phyloP scores from a whole-genome alignment of 2,888 invertebrate genomes.

The Cordilura impudica region DNA sequence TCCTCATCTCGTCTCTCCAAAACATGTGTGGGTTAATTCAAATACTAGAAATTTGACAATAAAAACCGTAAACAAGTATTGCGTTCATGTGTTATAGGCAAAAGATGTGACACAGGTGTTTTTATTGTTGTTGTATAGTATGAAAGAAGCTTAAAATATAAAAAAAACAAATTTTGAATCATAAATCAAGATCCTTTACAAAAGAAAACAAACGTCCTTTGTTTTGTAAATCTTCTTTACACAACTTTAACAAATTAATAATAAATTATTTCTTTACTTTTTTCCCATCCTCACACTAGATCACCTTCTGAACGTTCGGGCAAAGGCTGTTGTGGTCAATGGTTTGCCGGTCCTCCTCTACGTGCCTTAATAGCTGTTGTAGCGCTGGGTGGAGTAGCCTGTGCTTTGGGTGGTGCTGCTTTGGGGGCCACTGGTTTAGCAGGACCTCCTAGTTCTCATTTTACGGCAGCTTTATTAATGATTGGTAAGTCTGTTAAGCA shows the following conservation, averaged over 20 bases:
- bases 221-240: neutral
- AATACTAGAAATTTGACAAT: neutral
- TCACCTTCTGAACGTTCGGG: conserved; percentile 78
- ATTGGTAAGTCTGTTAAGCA: conserved; percentile 73
- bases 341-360: conserved; percentile 78
- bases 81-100: neutral
- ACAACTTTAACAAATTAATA: conserved; percentile 32
- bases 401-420: conserved; percentile 78
- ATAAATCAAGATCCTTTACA: conserved; percentile 31
- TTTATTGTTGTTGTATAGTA: neutral
- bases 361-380: conserved; percentile 78
- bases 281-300: conserved; percentile 66
- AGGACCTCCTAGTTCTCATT: conserved; percentile 77
- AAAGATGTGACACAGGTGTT: conserved; percentile 29
- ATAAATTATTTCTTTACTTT: conserved; percentile 10
- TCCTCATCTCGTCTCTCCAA: neutral
- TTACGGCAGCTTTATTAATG: conserved; percentile 78
- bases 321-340: conserved; percentile 78
- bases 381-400: conserved; percentile 77
- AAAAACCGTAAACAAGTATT: neutral
- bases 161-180: neutral
- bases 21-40: neutral
- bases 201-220: conserved; percentile 15
- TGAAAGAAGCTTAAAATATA: neutral
- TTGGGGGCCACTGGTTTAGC: conserved; percentile 77